phyloP scores from a whole-genome alignment of 2,113 vertebrate genomes.

The Phrynosoma blainvillii region DNA sequence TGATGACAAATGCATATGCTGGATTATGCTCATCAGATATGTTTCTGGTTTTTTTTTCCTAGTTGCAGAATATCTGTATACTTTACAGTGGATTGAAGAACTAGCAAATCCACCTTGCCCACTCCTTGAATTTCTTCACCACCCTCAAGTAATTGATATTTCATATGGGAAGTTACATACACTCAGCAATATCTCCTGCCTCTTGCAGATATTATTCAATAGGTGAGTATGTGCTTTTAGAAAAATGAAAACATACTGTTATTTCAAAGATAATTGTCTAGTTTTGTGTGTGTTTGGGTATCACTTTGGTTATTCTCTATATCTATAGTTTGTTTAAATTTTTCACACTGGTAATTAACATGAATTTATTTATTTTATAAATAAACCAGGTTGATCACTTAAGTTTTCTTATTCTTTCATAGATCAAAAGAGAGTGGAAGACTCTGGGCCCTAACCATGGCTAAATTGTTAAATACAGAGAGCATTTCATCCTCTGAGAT shows the following conservation, averaged over 20 bases:
- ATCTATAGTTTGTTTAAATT: not conserved
- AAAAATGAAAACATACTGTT: not conserved
- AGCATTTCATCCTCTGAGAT: conserved; percentile 66
- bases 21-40: not conserved
- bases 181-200: conserved; percentile 59
- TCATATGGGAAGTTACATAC: conserved; percentile 71
- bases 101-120: conserved; percentile 75
- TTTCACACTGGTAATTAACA: not conserved
- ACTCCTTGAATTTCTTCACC: conserved; percentile 79
- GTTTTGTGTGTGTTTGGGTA: not conserved
- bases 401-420: conserved; percentile 43
- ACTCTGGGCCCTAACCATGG: conserved; percentile 90
- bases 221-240: conserved; percentile 76
- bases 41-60: conserved; percentile 33
- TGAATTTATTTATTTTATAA: conserved; percentile 17
- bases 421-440: conserved; percentile 87
- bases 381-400: not conserved
- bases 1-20: not conserved
- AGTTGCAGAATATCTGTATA: conserved; percentile 91
- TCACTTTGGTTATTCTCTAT: not conserved
- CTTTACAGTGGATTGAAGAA: conserved; percentile 94
- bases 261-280: not conserved
- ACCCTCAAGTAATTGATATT: conserved; percentile 82
- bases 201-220: conserved; percentile 83
- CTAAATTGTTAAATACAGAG: conserved; percentile 77